Evolutionary conservation across 1,140 invertebrate species (phyloP), one percentile per base, ranked within the genome.

Genomic region (Protaetia brevitarsis): DNA sequence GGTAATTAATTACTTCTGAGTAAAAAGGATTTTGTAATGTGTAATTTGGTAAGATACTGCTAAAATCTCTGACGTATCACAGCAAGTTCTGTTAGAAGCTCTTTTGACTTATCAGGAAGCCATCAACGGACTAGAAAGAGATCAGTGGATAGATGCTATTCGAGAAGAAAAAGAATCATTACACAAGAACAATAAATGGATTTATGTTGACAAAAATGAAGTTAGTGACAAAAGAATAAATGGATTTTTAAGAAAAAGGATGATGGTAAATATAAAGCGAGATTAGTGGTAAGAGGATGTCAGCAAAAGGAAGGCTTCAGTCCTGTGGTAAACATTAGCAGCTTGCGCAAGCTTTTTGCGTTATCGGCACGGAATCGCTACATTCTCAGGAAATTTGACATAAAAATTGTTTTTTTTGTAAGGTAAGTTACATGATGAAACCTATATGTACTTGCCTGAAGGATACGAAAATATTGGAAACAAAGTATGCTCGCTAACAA

Each of bases 241-340:
- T 60, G 58, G 58, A 16, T 60, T 6, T 60, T 60, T 31, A 60
- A 60, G 31, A 23, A n/a, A 2, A 60, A 60, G 16, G 58, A 31
- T 5, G 58, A 60, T 30, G 60, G 68, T 21, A 70, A 58, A 23
- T 79, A 77, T 37, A 66, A 69, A 63, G 37, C 58, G 19, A 2
- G 79, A 27, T 69, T 81, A 23, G 78, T 82, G 0, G 74, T 71
- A 3, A 74, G 75, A 72, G 80, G 79, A 5, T 82, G 71, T 65
- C 51, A 30, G 3, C 79, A 81, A 68, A 66, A 62, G 26, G 5
- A 19, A 8, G 23, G 72, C 3, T 79, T 80, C 66, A 67, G 74
- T n/a, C 79, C 78, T 11, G 78, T 79, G 5, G 72, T 71, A 3
- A 70, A 68, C 30, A 66, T 70, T 27, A 66, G 28, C 27, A 74